These are phyloP conservation scores for Catocala nupta DNA, from an alignment of 2,888 invertebrate genomes.

Conservation along the genomic window DNA sequence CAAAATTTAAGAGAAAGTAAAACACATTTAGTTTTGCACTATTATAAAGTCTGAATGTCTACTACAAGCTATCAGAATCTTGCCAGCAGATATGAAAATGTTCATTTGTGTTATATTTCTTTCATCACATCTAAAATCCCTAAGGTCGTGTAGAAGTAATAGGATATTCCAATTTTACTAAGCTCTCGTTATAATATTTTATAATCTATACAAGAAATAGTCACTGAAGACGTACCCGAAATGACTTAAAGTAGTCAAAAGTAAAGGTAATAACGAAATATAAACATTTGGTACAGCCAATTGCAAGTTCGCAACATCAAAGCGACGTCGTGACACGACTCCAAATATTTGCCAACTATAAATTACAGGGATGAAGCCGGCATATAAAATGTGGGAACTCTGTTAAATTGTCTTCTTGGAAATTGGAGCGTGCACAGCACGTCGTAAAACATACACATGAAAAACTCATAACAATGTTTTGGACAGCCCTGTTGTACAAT, in stretches of 20 bases:
- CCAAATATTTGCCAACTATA: conserved; percentile 44
- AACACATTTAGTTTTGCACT: too few species aligned
- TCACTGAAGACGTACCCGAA: neutral
- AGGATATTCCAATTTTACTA: too few species aligned
- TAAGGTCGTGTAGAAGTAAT: too few species aligned
- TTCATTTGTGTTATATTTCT: too few species aligned
- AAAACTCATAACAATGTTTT: conserved; percentile 43
- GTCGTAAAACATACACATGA: conserved; percentile 39
- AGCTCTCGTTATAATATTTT: too few species aligned
- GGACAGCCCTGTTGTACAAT: conserved; percentile 34
- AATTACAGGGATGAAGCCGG: conserved; percentile 42
- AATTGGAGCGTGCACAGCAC: conserved; percentile 44
- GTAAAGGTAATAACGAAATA: conserved; percentile 19
- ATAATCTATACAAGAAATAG: too few species aligned
- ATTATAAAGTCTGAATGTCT: too few species aligned
- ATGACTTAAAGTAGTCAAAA: neutral
- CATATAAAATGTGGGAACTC: conserved; percentile 43
- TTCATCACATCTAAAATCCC: too few species aligned
- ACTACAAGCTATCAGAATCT: too few species aligned
- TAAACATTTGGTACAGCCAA: conserved; percentile 35
- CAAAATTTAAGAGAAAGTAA: too few species aligned
- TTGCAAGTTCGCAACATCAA: conserved; percentile 39
- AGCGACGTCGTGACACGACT: conserved; percentile 40
- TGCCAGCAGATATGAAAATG: too few species aligned
- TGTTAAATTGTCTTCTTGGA: conserved; percentile 48